These are phyloP conservation scores for Rhinolophus sinicus DNA, from an alignment of 2,113 vertebrate species.

Conservation along the genomic window DNA sequence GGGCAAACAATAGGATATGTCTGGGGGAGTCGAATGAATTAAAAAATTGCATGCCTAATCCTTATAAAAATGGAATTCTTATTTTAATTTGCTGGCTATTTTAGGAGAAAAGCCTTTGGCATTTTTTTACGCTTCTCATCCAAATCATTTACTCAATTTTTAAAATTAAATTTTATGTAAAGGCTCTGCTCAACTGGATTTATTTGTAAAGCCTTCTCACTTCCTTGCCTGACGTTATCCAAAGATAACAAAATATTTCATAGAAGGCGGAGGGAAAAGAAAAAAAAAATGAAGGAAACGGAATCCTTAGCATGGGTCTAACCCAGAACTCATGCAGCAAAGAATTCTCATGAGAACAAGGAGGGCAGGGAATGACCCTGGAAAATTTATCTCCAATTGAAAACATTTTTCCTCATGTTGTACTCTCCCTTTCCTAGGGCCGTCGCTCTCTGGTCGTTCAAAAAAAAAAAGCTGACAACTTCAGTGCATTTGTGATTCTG, in stretches of 20 bases:
- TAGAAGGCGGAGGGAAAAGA: neutral
- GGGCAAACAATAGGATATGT: neutral
- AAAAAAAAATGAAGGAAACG: neutral
- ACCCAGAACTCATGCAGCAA: neutral
- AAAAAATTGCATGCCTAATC: neutral
- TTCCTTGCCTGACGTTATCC: neutral
- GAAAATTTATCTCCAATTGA: slow-evolving; percentile 13
- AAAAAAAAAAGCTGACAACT: neutral
- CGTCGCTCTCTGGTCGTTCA: neutral
- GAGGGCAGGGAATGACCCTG: neutral
- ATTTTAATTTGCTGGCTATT: slow-evolving; percentile 39
- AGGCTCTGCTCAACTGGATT: neutral
- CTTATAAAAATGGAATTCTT: neutral
- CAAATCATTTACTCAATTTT: slow-evolving; percentile 51
- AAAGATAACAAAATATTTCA: slow-evolving; percentile 40
- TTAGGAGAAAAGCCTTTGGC: neutral
- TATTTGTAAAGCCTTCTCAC: neutral
- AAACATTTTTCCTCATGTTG: neutral
- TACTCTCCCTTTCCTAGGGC: neutral
- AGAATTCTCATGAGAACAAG: neutral
- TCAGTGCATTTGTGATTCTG: neutral
- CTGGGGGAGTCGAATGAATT: neutral
- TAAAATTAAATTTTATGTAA: neutral
- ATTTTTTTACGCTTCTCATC: slow-evolving; percentile 8
- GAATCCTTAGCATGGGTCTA: neutral